Evolutionary conservation across 2,888 invertebrate genomes (phyloP), one percentile per base, ranked within the genome.

Genomic region (Lepidocyrtinus sp.): DNA sequence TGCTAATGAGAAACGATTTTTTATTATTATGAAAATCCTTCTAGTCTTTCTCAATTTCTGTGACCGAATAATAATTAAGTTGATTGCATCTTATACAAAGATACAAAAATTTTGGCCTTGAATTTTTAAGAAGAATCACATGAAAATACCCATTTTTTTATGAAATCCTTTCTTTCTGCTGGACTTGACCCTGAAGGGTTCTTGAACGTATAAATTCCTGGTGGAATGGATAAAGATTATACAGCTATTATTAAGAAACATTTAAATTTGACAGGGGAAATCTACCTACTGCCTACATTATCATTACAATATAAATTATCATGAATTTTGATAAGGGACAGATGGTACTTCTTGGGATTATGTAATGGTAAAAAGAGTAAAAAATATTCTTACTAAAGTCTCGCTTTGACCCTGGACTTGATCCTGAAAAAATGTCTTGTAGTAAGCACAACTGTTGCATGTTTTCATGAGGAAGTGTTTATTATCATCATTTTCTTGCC

Each of bases 321-420:
- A 59, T 59, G 59, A 5, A 59, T 59, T 55, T 12, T n/a, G 3
- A 55, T 55, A n/a, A 55, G 9, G 2, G 9, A 2, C 55, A 55
- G 55, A 55, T 55, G 55, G 55, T 55, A 50, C 50, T 50, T 50
- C 17, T 2, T 21, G 7, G 22, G 17, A 9, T 21, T 19, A 59
- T 59, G 59, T 22, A 59, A 5, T 36, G 36, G 36, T 7, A 36
- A 12, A 36, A 36, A 12, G 12, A 36, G 36, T 9, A 61, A 36
- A 2, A 26, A 2, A 59, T 36, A 50, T 17, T 17, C 24, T 17
- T 1, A 22, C 22, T 59, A 2, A 46, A 17, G 36, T 68, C 46
- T 36, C 27, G 36, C 25, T 61, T 21, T 81, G 75, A 76, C 81
- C 81, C 81, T 81, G 81, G 81, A 81, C 81, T 81, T 81, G 81